Evolutionary conservation across 2,888 invertebrate genomes (phyloP).

Genomic region (Diadegma fenestrale): DNA sequence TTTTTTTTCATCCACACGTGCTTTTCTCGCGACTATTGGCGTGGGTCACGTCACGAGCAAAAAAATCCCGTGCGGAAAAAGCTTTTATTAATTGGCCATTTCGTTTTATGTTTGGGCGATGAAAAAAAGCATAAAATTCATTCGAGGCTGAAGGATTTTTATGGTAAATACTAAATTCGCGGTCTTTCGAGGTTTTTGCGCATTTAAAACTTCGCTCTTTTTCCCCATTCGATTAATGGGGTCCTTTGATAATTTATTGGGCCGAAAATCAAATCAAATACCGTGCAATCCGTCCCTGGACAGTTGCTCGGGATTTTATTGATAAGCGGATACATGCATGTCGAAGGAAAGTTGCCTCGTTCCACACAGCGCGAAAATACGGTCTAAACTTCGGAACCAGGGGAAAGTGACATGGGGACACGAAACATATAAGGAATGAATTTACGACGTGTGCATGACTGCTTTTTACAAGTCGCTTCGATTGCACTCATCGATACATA

Average conservation of each 20-base stretch:
- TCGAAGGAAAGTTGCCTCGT: not conserved
- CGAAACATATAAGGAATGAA: not conserved
- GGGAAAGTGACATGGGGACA: not conserved
- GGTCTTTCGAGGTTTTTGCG: not conserved
- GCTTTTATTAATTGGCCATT: slow-evolving; percentile 8
- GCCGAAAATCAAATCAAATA: not conserved
- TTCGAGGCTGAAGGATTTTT: not conserved
- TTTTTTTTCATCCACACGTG: slow-evolving; percentile 9
- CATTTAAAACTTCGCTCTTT: not conserved
- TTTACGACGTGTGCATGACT: slow-evolving; percentile 34
- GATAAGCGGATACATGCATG: not conserved
- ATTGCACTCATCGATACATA: slow-evolving; percentile 20
- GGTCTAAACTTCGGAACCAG: not conserved
- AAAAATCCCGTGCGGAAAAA: not conserved
- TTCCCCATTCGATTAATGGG: not conserved
- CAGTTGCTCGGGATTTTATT: not conserved
- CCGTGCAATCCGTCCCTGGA: not conserved
- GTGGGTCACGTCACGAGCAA: not conserved
- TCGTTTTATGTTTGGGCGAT: not conserved
- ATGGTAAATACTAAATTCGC: not conserved
- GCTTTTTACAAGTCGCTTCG: slow-evolving; percentile 18
- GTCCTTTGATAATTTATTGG: not conserved
- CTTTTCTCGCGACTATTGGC: not conserved
- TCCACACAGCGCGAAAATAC: not conserved
- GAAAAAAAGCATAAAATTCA: not conserved